These are phyloP conservation scores for Stegastes partitus DNA, from an alignment of 2,113 vertebrate species.

Conservation along the genomic window DNA sequence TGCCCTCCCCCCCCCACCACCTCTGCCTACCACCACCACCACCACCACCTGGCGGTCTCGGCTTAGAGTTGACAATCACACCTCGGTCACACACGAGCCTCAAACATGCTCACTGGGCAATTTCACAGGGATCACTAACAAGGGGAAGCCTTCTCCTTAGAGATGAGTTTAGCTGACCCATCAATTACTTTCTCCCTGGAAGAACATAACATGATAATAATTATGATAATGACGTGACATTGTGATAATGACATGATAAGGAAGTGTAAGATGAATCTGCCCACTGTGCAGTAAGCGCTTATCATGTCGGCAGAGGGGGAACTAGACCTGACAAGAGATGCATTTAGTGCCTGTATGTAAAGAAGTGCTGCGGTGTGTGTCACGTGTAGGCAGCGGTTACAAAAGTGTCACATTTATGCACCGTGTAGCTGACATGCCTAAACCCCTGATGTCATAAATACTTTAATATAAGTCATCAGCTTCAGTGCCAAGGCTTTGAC, in stretches of 20 bases:
- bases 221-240: conserved; percentile 79
- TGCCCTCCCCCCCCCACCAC: background rate
- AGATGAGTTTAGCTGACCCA: conserved; percentile 76
- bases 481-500: background rate
- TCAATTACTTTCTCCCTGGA: conserved; percentile 75
- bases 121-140: conserved; percentile 72
- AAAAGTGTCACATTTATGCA: conserved; percentile 14
- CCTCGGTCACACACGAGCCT: conserved; percentile 47
- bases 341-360: conserved; percentile 48
- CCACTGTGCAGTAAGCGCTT: conserved; percentile 47
- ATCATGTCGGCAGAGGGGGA: conserved; percentile 66
- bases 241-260: conserved; percentile 78
- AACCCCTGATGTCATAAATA: conserved; percentile 9
- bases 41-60: conserved; percentile 49
- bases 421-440: background rate
- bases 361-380: conserved; percentile 3
- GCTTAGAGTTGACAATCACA: conserved; percentile 52
- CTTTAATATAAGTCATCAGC: background rate
- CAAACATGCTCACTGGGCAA: conserved; percentile 56
- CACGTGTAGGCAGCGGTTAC: conserved; percentile 13
- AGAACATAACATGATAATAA: conserved; percentile 74
- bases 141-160: conserved; percentile 60
- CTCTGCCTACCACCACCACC: background rate
- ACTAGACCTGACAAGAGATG: conserved; percentile 56
- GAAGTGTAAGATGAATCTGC: conserved; percentile 70